These are phyloP conservation scores for Drosophila tripunctata DNA, from an alignment of 2,888 invertebrate species.

Conservation along the genomic window DNA sequence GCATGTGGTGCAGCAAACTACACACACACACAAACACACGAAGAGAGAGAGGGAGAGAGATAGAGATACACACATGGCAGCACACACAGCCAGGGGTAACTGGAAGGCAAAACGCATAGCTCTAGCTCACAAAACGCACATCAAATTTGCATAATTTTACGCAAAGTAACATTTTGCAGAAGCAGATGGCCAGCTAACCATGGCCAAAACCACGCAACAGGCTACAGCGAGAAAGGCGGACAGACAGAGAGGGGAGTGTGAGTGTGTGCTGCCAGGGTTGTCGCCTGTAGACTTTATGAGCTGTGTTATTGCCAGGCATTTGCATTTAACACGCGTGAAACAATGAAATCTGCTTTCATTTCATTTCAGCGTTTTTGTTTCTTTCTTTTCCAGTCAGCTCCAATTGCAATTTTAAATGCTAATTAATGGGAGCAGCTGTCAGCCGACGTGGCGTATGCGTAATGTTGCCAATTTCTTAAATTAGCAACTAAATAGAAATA, in stretches of 20 bases:
- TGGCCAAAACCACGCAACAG: slow-evolving; percentile 46
- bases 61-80: background rate
- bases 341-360: slow-evolving; percentile 59
- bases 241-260: background rate
- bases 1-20: slow-evolving; percentile 56
- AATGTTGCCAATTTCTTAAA: slow-evolving; percentile 45
- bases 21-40: slow-evolving; percentile 11
- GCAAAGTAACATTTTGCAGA: slow-evolving; percentile 70
- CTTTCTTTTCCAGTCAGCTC: slow-evolving; percentile 18
- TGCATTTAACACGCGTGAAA: slow-evolving; percentile 61
- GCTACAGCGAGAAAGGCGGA: slow-evolving; percentile 33
- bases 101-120: slow-evolving; percentile 45
- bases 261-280: slow-evolving; percentile 25
- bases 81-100: slow-evolving; percentile 13
- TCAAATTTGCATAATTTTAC: slow-evolving; percentile 77
- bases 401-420: slow-evolving; percentile 46
- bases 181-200: slow-evolving; percentile 48
- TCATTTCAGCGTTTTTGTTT: background rate
- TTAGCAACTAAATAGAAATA: slow-evolving; percentile 30
- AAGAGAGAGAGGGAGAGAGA: slow-evolving; percentile 2
- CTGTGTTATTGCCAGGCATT: slow-evolving; percentile 60
- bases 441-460: slow-evolving; percentile 35
- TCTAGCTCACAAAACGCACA: slow-evolving; percentile 71
- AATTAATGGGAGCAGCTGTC: slow-evolving; percentile 63
- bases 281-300: slow-evolving; percentile 70